These are phyloP conservation scores for Syndactyla subalaris DNA, from an alignment of 2,797 vertebrate genomes.

Conservation along the genomic window DNA sequence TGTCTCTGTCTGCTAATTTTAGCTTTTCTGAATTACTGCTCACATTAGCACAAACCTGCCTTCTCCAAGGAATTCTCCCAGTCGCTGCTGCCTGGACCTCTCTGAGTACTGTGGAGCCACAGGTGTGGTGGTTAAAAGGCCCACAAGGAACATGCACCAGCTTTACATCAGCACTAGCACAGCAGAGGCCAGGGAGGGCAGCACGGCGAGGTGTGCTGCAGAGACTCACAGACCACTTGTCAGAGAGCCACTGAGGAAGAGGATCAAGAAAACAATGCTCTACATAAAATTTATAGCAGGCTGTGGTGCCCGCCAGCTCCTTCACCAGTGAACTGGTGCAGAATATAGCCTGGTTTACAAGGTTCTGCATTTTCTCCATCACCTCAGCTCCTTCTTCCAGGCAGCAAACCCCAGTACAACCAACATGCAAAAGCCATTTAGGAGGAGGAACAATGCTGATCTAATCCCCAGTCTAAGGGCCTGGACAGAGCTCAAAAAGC, in stretches of 20 bases:
- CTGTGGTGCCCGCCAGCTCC: background rate
- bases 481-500: conserved; percentile 21
- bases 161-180: background rate
- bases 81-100: background rate
- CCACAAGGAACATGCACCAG: rapidly evolving
- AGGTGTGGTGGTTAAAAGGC: background rate
- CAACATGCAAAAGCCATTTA: conserved; percentile 44
- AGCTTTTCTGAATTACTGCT: conserved; percentile 20
- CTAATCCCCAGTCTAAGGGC: conserved; percentile 11
- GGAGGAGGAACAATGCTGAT: conserved; percentile 40
- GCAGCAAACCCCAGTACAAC: background rate
- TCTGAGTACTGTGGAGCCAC: background rate
- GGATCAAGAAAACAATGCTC: background rate
- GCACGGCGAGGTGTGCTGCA: rapidly evolving
- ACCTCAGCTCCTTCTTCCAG: background rate
- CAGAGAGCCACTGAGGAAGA: background rate
- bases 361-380: background rate
- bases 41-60: background rate
- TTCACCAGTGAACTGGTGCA: background rate
- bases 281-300: background rate
- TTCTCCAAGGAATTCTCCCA: background rate
- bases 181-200: background rate
- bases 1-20: conserved; percentile 47
- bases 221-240: background rate
- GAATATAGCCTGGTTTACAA: background rate